These are phyloP conservation scores for Paramormyrops kingsleyae DNA, from an alignment of 2,113 vertebrate species.

Conservation along the genomic window DNA sequence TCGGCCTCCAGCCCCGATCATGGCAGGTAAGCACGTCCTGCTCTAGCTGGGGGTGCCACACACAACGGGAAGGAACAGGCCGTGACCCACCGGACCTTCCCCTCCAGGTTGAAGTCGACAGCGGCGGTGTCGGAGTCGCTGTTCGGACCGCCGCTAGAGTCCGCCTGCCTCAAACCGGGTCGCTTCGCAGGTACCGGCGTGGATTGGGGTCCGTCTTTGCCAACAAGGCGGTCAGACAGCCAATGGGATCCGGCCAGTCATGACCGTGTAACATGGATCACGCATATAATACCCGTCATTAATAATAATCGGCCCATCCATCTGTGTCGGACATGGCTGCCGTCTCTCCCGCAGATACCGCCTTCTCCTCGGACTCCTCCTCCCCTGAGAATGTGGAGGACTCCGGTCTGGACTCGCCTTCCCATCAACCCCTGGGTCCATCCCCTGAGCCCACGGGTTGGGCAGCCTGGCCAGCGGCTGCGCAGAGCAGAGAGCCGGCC, in stretches of 20 bases:
- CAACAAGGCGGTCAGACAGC: background rate
- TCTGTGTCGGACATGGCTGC: background rate
- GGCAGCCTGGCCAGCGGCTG: constrained; percentile 66
- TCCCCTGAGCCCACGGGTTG: constrained; percentile 77
- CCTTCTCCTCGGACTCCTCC: constrained; percentile 83
- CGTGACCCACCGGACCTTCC: background rate
- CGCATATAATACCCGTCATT: background rate
- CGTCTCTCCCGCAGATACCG: constrained; percentile 53
- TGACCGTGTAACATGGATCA: background rate
- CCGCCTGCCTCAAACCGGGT: constrained; percentile 34
- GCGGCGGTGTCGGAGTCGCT: constrained; percentile 58
- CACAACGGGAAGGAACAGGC: background rate
- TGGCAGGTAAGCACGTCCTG: constrained; percentile 49
- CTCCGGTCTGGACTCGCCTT: constrained; percentile 85
- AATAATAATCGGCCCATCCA: background rate
- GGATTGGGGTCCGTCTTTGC: background rate
- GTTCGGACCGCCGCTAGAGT: constrained; percentile 81
- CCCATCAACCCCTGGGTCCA: constrained; percentile 70
- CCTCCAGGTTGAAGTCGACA: constrained; percentile 51
- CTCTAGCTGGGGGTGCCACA: background rate
- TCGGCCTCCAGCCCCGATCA: constrained; percentile 62
- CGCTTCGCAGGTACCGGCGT: constrained; percentile 58
- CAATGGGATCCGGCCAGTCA: background rate
- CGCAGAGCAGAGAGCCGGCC: constrained; percentile 55
- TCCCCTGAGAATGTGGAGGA: constrained; percentile 89